Base-by-base conservation (phyloP, 1,140 invertebrate genomes). In the Macrobrachium nipponense region DNA sequence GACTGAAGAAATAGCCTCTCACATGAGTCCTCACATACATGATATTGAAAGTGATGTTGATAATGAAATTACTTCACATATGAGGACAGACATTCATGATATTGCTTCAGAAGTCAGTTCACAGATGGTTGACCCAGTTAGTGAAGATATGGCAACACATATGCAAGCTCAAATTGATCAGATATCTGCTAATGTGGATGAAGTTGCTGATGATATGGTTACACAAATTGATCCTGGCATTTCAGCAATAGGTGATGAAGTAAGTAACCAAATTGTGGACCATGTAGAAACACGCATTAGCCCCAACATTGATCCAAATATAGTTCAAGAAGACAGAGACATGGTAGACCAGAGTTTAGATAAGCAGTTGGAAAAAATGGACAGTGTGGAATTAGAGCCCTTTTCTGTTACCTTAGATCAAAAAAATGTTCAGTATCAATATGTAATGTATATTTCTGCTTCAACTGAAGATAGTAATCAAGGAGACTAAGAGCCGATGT, bases 391-490 rank as follows among this genome's bases (percentile, higher is more conserved):
- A n/a, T 76, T 82, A 20, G 80, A 87, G 20, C 80, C 81, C 11
- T 95, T 83, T 60, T 62, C 75, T 78, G 80, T 87, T 58, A 76
- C 80, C 12, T 44, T 87, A 59, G 80, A 78, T 61, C 75, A 76
- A 5, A 83, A 83, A 44, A 80, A 80, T 27, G 75, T 80, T n/a
- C 73, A 83, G 76, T 87, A 82, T 27, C 80, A 82, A 59, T 87
- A 87, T 87, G 86, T 83, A 10, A 79, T 87, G 86, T 83, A 83
- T 58, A 83, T 87, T n/a, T 83, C 80, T n/a, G 86, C 78, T n/a
- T 60, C 80, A 17, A 60, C 58, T 23, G 86, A 82, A 58, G 86
- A 87, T 43, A 27, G 60, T 27, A 72, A 75, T 12, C 66, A 43
- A 20, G 60, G 75, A 14, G 23, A 70, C 12, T 23, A 70, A 7